phyloP scores from a whole-genome alignment of 1,140 invertebrate species.

The Zaprionus kolodkinae region DNA sequence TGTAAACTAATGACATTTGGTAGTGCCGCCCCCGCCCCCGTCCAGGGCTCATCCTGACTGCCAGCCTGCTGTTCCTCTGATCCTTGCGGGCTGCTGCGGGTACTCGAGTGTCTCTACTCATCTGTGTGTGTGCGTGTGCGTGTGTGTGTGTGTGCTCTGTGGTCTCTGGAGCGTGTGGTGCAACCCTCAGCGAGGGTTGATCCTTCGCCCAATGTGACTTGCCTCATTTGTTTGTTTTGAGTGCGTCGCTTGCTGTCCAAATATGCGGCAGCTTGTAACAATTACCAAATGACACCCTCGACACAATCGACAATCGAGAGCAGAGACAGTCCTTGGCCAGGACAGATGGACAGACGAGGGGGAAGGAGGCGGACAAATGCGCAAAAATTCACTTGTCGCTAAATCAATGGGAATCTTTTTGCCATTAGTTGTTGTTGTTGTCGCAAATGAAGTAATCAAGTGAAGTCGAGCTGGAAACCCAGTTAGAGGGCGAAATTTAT shows the following conservation, averaged over 20 bases:
- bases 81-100: conserved; percentile 24
- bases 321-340: conserved; percentile 12
- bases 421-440: conserved; percentile 60
- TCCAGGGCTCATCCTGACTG: neutral
- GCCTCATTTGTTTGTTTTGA: conserved; percentile 76
- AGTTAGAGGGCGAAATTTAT: conserved; percentile 62
- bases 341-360: neutral
- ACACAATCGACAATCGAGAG: conserved; percentile 53
- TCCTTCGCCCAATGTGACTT: conserved; percentile 27
- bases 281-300: conserved; percentile 83
- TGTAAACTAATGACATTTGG: conserved; percentile 69
- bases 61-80: neutral
- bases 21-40: neutral
- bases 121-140: neutral
- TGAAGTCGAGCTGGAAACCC: conserved; percentile 56
- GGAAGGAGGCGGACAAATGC: conserved; percentile 36
- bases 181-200: conserved; percentile 51
- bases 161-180: conserved; percentile 40
- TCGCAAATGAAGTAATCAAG: conserved; percentile 52
- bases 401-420: conserved; percentile 79
- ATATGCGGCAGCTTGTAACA: conserved; percentile 82
- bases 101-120: conserved; percentile 1
- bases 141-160: conserved; percentile 6
- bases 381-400: conserved; percentile 76
- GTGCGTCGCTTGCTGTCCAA: conserved; percentile 67